These are phyloP conservation scores for Arizona elegans DNA, from an alignment of 2,113 vertebrate genomes.

Conservation along the genomic window DNA sequence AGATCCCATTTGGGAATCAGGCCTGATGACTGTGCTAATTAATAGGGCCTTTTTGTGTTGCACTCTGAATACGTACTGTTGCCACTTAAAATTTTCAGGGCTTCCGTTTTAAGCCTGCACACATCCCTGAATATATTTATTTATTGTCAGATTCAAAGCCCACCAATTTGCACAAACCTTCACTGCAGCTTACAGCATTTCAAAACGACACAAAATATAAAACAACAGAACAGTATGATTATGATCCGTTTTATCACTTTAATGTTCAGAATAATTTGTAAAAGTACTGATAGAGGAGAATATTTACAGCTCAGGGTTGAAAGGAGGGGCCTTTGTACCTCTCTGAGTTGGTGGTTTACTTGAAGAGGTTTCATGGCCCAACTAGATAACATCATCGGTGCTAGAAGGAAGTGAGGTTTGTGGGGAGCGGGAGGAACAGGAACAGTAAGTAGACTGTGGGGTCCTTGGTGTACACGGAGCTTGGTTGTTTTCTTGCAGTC, in stretches of 20 bases:
- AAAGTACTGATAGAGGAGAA: not conserved
- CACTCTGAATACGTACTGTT: not conserved
- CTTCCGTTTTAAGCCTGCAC: not conserved
- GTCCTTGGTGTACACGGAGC: too few species aligned
- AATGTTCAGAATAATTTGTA: not conserved
- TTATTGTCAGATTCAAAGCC: not conserved
- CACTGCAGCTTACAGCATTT: not conserved
- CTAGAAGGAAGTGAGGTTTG: too few species aligned
- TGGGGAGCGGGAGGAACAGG: too few species aligned
- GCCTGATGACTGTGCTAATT: not conserved
- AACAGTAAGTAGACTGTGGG: too few species aligned
- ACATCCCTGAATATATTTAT: not conserved
- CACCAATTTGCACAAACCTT: not conserved
- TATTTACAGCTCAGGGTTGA: not conserved
- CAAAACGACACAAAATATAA: not conserved
- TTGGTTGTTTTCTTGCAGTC: too few species aligned
- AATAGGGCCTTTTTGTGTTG: not conserved
- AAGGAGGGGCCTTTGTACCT: not conserved
- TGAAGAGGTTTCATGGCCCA: not conserved
- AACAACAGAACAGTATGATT: not conserved
- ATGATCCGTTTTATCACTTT: not conserved
- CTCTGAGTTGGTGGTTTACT: not conserved
- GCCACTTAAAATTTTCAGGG: not conserved
- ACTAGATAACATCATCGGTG: too few species aligned
- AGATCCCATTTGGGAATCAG: not conserved